phyloP scores from a whole-genome alignment of 1,140 invertebrate species.

The Solen grandis region DNA sequence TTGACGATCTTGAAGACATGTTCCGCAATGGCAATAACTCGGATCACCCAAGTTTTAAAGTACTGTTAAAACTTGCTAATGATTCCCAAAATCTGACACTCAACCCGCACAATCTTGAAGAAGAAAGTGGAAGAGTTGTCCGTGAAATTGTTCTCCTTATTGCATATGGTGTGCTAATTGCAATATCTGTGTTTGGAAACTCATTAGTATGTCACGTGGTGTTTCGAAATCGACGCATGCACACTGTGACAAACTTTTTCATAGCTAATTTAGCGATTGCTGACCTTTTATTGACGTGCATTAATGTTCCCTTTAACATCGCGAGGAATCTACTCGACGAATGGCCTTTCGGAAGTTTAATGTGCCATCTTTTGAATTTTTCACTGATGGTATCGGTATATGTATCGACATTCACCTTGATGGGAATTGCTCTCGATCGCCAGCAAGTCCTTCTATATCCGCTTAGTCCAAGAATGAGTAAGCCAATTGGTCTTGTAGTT shows the following conservation, averaged over 20 bases:
- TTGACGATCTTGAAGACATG: conserved; percentile 26
- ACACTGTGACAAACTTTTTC: conserved; percentile 98
- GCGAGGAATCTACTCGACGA: conserved; percentile 68
- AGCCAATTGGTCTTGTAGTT: conserved; percentile 74
- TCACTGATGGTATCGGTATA: conserved; percentile 82
- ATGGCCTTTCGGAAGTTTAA: conserved; percentile 80
- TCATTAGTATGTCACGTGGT: conserved; percentile 92
- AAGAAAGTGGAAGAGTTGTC: background rate
- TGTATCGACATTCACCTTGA: conserved; percentile 82
- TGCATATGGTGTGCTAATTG: conserved; percentile 37
- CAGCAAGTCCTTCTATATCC: conserved; percentile 82
- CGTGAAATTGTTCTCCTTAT: conserved; percentile 24
- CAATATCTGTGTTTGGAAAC: conserved; percentile 86
- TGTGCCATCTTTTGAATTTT: conserved; percentile 82
- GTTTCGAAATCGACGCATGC: conserved; percentile 93
- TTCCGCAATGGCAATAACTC: conserved; percentile 12
- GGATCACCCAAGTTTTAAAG: background rate
- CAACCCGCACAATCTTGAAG: conserved; percentile 5
- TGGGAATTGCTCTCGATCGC: conserved; percentile 82
- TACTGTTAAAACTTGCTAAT: conserved; percentile 15
- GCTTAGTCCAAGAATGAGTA: conserved; percentile 78
- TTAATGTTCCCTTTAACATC: conserved; percentile 88
- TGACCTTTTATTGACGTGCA: conserved; percentile 93
- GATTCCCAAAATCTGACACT: conserved; percentile 14
- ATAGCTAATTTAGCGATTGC: conserved; percentile 96